Evolutionary conservation across 2,113 vertebrate genomes (phyloP), one percentile per base, ranked within the genome.

Genomic region (Thryonomys swinderianus): DNA sequence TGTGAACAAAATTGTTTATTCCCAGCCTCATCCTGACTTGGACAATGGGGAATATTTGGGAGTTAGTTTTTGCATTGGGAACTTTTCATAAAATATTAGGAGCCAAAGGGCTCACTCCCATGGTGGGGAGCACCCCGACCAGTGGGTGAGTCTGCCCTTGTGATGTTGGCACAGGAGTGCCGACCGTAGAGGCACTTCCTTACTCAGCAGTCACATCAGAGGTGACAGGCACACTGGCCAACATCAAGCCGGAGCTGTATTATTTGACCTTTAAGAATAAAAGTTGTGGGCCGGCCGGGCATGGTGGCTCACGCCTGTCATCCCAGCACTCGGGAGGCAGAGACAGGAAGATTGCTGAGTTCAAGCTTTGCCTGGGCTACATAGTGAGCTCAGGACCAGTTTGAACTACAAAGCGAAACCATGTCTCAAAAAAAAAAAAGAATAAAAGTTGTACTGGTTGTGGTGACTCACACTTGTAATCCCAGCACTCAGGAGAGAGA

Each of bases 201-300:
- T 32, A 16, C n/a, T 34, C 30, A 2, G 17, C 57, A 37, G 25
- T 42, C 17, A 1, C 11, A 48, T 66, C 53, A 85, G 67, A 25
- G 78, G 74, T 40, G 32, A 53, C 53, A 81, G 32, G 25, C 42
- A 27, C 48, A 85, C n/a, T n/a, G 34, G 30, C 16, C 45, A 5
- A 82, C 61, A 74, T 30, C 78, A 61, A 88, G 42, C 16, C 80
- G 91, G 79, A 74, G 79, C 8, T 74, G 76, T 59, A 69, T 82
- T 61, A 83, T 57, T 27, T 88, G 89, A 59, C 4, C 80, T 93
- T 90, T 81, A 37, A 73, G n/a, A 88, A n/a, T n/a, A n/a, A n/a
- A n/a, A n/a, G n/a, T n/a, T n/a, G n/a, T n/a, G n/a, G n/a, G n/a
- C n/a, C n/a, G n/a, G n/a, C n/a, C n/a, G n/a, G n/a, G n/a, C n/a